phyloP scores from a whole-genome alignment of 2,797 vertebrate genomes.

The Notolepis coatsorum region DNA sequence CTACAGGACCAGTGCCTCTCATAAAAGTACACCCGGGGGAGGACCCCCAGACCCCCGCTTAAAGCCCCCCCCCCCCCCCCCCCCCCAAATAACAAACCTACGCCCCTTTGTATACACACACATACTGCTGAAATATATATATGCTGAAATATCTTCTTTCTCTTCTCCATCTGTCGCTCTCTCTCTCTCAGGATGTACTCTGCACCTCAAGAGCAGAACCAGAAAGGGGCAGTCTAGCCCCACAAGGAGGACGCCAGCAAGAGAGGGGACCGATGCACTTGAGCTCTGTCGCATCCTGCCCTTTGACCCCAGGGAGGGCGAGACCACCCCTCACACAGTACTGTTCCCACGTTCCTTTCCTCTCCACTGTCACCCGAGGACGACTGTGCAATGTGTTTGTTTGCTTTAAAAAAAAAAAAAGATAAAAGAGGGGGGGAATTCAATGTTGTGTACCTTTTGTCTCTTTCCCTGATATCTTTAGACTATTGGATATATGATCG shows the following conservation, averaged over 20 bases:
- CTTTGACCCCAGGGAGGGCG: slow-evolving; percentile 55
- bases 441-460: slow-evolving; percentile 34
- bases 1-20: too few species aligned
- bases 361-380: slow-evolving; percentile 23
- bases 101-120: too few species aligned
- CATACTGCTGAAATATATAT: slow-evolving; percentile 43
- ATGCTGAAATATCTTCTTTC: slow-evolving; percentile 29
- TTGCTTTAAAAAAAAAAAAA: too few species aligned
- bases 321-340: slow-evolving; percentile 50
- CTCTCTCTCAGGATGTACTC: slow-evolving; percentile 75
- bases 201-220: slow-evolving; percentile 78
- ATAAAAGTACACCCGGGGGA: too few species aligned
- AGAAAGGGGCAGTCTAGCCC: slow-evolving; percentile 76
- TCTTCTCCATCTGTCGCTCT: slow-evolving; percentile 6
- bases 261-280: slow-evolving; percentile 38
- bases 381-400: slow-evolving; percentile 31
- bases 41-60: too few species aligned
- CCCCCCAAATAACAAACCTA: too few species aligned
- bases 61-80: too few species aligned
- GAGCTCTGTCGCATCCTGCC: slow-evolving; percentile 35
- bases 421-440: too few species aligned
- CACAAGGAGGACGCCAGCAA: slow-evolving; percentile 41
- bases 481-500: slow-evolving; percentile 36
- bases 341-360: slow-evolving; percentile 18
- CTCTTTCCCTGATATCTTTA: slow-evolving; percentile 42